Evolutionary conservation across 2,797 vertebrate species (phyloP).

Genomic region (Chiroxiphia lanceolata): DNA sequence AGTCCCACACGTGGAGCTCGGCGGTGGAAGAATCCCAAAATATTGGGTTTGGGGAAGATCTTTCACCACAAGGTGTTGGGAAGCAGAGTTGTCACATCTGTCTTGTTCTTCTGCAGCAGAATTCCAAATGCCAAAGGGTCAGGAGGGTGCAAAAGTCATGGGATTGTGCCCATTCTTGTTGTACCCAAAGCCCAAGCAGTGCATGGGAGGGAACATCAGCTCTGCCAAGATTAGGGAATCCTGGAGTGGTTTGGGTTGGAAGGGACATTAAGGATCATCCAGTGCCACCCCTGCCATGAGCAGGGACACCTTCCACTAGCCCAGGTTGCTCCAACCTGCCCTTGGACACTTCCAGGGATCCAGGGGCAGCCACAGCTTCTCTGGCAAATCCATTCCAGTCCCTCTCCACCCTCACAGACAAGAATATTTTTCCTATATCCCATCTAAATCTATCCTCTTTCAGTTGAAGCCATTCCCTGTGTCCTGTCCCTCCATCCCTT

Average conservation of each 20-base stretch:
- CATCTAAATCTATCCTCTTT: not conserved
- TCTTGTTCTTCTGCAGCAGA: not conserved
- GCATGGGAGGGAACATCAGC: not conserved
- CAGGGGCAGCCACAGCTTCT: not conserved
- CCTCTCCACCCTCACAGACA: not conserved
- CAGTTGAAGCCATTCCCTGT: not conserved
- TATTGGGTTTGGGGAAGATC: accelerated
- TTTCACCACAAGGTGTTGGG: not conserved
- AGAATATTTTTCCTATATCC: not conserved
- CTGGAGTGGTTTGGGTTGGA: not conserved
- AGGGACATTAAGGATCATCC: not conserved
- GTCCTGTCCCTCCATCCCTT: not conserved
- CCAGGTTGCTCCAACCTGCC: accelerated
- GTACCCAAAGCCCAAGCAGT: not conserved
- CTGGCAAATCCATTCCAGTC: not conserved
- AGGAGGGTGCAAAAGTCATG: not conserved
- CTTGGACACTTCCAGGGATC: not conserved
- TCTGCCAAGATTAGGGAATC: not conserved
- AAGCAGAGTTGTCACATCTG: not conserved
- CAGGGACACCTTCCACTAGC: accelerated
- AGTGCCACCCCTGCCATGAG: too few relatives aligned
- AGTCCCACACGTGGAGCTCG: accelerated
- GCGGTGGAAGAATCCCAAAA: not conserved
- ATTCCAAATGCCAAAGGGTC: not conserved
- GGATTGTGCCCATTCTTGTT: not conserved